Evolutionary conservation across 2,888 invertebrate genomes (phyloP).

Genomic region (Drosophila ezoana): DNA sequence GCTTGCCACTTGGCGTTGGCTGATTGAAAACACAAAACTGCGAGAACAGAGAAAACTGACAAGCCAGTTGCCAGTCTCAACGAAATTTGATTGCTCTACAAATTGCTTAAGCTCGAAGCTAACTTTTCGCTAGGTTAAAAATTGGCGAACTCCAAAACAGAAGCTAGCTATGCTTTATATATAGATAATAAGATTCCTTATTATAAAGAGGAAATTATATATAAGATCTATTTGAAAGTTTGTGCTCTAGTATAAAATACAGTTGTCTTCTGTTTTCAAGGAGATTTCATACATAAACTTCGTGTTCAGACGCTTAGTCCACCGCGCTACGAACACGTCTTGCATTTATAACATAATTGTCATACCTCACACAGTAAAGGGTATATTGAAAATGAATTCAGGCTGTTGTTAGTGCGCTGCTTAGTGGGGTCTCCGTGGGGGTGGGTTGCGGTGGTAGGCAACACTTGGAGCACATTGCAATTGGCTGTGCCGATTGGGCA

Average conservation of each 20-base stretch:
- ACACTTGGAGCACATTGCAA: constrained; percentile 52
- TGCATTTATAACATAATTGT: not conserved
- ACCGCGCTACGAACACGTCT: too few species aligned
- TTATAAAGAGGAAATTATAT: too few species aligned
- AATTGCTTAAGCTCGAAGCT: not conserved
- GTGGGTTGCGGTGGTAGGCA: not conserved
- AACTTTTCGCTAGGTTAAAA: too few species aligned
- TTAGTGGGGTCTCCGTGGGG: constrained; percentile 23
- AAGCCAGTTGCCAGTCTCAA: not conserved
- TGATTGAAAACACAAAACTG: constrained; percentile 67
- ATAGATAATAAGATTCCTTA: too few species aligned
- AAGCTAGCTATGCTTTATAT: too few species aligned
- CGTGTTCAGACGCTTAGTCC: too few species aligned
- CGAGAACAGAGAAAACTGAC: constrained; percentile 32
- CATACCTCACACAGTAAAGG: constrained; percentile 4
- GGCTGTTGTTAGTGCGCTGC: constrained; percentile 49
- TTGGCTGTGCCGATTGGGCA: constrained; percentile 64
- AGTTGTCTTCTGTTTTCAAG: too few species aligned
- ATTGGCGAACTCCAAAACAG: too few species aligned
- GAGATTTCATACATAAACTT: too few species aligned
- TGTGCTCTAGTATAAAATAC: too few species aligned
- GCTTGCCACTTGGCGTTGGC: constrained; percentile 56
- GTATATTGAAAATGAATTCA: constrained; percentile 51
- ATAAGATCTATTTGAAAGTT: too few species aligned
- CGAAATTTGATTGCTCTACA: constrained; percentile 19